Base-by-base conservation (phyloP, 2,797 vertebrate genomes). In the Sphenodon punctatus region DNA sequence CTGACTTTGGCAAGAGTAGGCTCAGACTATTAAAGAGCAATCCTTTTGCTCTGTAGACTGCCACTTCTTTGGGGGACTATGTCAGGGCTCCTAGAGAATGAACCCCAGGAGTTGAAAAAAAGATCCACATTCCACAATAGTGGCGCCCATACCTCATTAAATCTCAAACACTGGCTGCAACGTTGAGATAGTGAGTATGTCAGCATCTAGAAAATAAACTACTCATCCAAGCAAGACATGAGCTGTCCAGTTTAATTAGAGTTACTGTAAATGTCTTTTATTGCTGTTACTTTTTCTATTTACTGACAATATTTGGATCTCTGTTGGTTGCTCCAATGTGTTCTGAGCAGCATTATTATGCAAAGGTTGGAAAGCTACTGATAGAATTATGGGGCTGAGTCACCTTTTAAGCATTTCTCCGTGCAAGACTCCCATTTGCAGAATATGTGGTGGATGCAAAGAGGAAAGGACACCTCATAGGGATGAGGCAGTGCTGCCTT, bases 81-180 rank as follows among this genome's bases (percentile, higher is more conserved):
- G 16, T 13, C 7, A 53, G 15, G 49, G 14, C n/a, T n/a, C 15
- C 49, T 53, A 27, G n/a, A 25, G 30, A 53, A 9, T 36, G 15
- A 27, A 30, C 27, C 15, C 27, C 45, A 23, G 46, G 45, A 46
- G 23, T 20, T 46, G 22, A 45, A 46, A 22, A 46, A 46, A 23
- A 49, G n/a, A 49, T 16, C n/a, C 49, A 27, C 3, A 53, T 8
- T 30, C 2, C 63, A 23, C 48, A 30, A 38, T 61, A 39, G 12
- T 30, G 70, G 75, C 77, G 82, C 77, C 82, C 63, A 87, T 87
- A 85, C 87, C 84, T 77, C 41, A 15, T 20, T 55, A 32, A 67
- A 67, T 30, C 45, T 39, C 73, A 16, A 56, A 55, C 61, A 1
- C 49, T 17, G 16, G 16, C 30, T 48, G 11, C 67, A 82, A 85